Conservation (phyloP, 2,797 vertebrate genomes). For the Urosaurus nigricauda region DNA sequence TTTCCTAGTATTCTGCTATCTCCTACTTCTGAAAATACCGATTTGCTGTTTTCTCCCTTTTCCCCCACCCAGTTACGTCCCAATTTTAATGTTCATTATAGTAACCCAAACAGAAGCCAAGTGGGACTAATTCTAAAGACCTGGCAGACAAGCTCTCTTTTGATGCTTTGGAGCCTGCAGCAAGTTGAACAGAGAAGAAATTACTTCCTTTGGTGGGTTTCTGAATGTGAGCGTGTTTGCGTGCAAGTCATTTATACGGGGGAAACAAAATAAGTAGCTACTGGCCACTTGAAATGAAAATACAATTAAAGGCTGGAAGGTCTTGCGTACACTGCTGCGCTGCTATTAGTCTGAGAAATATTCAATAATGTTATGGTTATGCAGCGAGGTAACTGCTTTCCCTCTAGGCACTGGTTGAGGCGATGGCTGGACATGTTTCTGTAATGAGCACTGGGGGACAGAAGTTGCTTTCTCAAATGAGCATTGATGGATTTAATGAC, state of each 20-base stretch:
- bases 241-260: neutral
- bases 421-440: neutral
- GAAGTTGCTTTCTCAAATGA: slow-evolving; percentile 4
- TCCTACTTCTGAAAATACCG: neutral
- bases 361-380: neutral
- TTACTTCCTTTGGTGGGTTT: slow-evolving; percentile 18
- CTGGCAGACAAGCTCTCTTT: accelerated
- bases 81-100: neutral
- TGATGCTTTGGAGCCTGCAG: neutral
- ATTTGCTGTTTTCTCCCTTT: neutral
- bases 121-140: neutral
- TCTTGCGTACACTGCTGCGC: neutral
- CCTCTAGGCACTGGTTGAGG: neutral
- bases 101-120: neutral
- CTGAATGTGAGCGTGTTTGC: neutral
- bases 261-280: slow-evolving; percentile 6
- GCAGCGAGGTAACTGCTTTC: neutral
- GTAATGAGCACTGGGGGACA: neutral
- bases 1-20: neutral
- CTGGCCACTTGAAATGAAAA: slow-evolving; percentile 28
- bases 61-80: neutral
- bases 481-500: neutral
- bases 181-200: neutral
- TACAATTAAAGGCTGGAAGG: slow-evolving; percentile 12
- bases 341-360: slow-evolving; percentile 15